Evolutionary conservation across 1,140 invertebrate species (phyloP).

Genomic region (Acromyrmex heyeri): DNA sequence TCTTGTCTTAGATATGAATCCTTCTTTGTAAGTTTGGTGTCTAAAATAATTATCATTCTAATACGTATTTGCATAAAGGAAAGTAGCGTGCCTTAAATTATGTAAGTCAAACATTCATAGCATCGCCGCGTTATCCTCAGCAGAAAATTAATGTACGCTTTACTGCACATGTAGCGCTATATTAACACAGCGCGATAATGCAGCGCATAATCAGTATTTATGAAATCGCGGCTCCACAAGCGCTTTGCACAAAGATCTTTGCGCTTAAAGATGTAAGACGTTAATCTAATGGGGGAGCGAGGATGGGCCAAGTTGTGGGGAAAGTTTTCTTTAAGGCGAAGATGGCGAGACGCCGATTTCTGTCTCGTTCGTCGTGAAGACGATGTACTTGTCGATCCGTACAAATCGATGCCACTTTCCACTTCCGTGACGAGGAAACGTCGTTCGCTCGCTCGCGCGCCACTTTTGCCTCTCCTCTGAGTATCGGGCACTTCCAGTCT

Average conservation of each 20-base stretch:
- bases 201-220: constrained; percentile 10
- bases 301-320: neutral
- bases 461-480: constrained; percentile 52
- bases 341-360: constrained; percentile 25
- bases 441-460: constrained; percentile 10
- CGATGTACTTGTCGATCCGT: constrained; percentile 35
- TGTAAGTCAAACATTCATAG: neutral
- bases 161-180: neutral
- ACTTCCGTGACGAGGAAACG: constrained; percentile 49
- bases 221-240: neutral
- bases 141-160: neutral
- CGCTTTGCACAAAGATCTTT: neutral
- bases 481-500: constrained; percentile 67
- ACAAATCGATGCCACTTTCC: constrained; percentile 55
- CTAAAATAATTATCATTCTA: neutral
- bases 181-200: neutral
- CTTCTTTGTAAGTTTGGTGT: neutral
- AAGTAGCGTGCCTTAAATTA: neutral
- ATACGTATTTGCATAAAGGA: constrained; percentile 2
- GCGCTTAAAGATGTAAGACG: neutral
- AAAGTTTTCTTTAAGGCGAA: constrained; percentile 20
- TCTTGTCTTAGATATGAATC: neutral
- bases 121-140: neutral
- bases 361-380: constrained; percentile 8
- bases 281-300: constrained; percentile 9